Percentiles rank a stretch among this genome's conserved stretches.
These are phyloP conservation scores for Apomyelois bistriatella DNA, from an alignment of 2,888 invertebrate genomes.

Conservation along the genomic window DNA sequence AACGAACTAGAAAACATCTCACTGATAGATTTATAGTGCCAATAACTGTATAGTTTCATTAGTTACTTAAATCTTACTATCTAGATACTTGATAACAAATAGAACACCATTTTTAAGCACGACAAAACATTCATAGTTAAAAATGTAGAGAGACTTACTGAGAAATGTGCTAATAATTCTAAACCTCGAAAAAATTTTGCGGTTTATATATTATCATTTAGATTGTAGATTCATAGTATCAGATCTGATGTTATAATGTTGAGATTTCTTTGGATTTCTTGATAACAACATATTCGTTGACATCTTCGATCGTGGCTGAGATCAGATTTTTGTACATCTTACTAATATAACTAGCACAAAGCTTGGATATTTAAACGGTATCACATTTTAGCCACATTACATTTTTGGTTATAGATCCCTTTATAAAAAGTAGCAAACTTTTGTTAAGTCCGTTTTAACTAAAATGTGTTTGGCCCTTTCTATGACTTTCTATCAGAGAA, in stretches of 20 bases:
- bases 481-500: too few species aligned
- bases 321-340: conserved; percentile 58
- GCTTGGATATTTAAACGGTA: conserved; percentile 65
- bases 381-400: conserved; percentile 69
- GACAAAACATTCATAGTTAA: conserved; percentile 81
- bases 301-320: conserved; percentile 71
- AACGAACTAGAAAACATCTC: conserved; percentile 39
- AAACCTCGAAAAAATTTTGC: conserved; percentile 65
- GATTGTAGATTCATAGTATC: conserved; percentile 63
- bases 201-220: conserved; percentile 45
- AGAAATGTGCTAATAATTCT: conserved; percentile 81
- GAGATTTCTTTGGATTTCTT: conserved; percentile 54
- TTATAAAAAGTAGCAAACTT: too few species aligned
- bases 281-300: conserved; percentile 63
- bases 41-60: conserved; percentile 73
- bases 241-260: conserved; percentile 59
- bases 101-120: conserved; percentile 81
- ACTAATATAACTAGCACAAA: conserved; percentile 62
- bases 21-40: conserved; percentile 68
- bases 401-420: conserved; percentile 27
- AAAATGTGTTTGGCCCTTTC: too few species aligned
- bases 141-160: conserved; percentile 81
- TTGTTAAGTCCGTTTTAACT: too few species aligned
- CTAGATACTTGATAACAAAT: conserved; percentile 81
- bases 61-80: conserved; percentile 75